Evolutionary conservation across 2,888 invertebrate genomes (phyloP), one percentile per base, ranked within the genome.

Genomic region (Sesia apiformis): DNA sequence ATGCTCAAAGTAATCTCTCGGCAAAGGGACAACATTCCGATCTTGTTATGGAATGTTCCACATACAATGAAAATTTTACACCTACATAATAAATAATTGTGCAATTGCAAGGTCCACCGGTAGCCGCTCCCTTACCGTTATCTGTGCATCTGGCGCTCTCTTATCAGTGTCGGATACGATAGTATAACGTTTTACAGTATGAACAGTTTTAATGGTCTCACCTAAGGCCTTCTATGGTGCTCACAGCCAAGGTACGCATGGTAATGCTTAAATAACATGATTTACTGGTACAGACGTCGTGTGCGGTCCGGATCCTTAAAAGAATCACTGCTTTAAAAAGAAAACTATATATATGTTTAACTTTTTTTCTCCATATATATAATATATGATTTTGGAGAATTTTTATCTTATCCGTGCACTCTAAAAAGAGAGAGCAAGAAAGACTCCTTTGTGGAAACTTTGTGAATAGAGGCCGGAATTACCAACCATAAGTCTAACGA

Each of bases 131-230:
- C 58, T 61, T 56, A 63, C 23, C 50, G 50, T 50, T 56, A 56
- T 60, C 57, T 40, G 41, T 43, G 39, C 57, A 59, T 53, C 55
- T 51, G 55, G 55, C 58, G 65, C 38, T 50, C 39, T 50, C 50
- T 71, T 75, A 74, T 71, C 70, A 65, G 56, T 60, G 62, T 60
- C 58, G 62, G 62, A 58, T 54, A 68, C 65, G 64, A 61, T 64
- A 67, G 64, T 64, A 63, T 50, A 50, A 7, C 50, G 46, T 46
- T 46, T n/a, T 46, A 5, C 40, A 7, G 38, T 23, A n/a, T 50
- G 38, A 50, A 53, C 50, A 53, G 53, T 58, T 46, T 58, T 60
- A 60, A 58, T 62, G 59, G 58, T 52, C 57, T 63, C 52, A 52
- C 60, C 58, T 58, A 54, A 56, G 59, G 56, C 57, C 62, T 42